phyloP scores from a whole-genome alignment of 2,888 invertebrate species.

The Gymnocheta viridis region DNA sequence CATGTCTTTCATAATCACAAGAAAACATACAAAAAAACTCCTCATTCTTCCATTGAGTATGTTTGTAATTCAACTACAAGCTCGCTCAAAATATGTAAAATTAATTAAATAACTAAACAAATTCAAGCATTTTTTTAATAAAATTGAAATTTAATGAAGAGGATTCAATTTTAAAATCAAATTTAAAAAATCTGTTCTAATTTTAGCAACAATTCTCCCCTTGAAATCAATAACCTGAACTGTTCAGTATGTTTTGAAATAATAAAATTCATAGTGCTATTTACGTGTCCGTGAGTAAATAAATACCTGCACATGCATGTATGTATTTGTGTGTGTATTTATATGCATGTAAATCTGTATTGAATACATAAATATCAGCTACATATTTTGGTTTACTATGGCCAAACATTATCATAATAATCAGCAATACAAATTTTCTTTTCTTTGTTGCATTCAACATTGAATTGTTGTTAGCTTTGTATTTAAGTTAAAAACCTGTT shows the following conservation, averaged over 20 bases:
- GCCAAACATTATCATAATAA: conserved; percentile 65
- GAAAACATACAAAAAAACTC: too few relatives aligned
- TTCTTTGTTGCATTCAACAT: conserved; percentile 48
- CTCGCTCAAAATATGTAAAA: too few relatives aligned
- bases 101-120: too few relatives aligned
- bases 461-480: conserved; percentile 51
- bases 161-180: too few relatives aligned
- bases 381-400: conserved; percentile 9
- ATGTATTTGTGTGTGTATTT: background rate
- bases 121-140: too few relatives aligned
- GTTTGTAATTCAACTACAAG: too few relatives aligned
- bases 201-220: too few relatives aligned
- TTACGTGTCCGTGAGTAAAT: background rate
- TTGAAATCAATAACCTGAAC: background rate
- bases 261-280: background rate
- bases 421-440: conserved; percentile 57
- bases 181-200: too few relatives aligned
- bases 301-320: background rate
- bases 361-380: background rate
- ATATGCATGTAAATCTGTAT: background rate
- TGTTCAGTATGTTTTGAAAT: background rate
- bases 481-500: conserved; percentile 62
- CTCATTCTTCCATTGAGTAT: too few relatives aligned
- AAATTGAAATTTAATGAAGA: too few relatives aligned
- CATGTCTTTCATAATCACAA: too few relatives aligned